A percentile compares a stretch with the other conserved stretches of the same genome.
phyloP scores from a whole-genome alignment of 2,888 invertebrate genomes.

The Xylocampa areola region DNA sequence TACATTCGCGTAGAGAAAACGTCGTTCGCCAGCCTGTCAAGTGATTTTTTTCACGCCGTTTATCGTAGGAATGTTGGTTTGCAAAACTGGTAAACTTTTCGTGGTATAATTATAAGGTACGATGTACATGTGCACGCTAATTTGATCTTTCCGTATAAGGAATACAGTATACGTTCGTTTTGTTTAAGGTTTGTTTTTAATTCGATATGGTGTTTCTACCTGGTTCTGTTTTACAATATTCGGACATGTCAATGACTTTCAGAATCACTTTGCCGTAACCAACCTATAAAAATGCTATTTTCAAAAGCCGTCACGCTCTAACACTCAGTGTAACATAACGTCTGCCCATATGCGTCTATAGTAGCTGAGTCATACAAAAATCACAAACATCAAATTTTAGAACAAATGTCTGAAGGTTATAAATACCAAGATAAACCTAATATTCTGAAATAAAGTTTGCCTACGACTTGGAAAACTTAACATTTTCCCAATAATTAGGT shows the following conservation, averaged over 20 bases:
- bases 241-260: constrained; percentile 3
- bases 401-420: too few species aligned
- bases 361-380: too few species aligned
- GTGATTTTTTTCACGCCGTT: constrained; percentile 50
- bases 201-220: constrained; percentile 16
- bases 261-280: neutral
- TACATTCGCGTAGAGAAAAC: constrained; percentile 61
- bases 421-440: too few species aligned
- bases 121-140: constrained; percentile 32
- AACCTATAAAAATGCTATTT: neutral
- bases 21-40: constrained; percentile 56
- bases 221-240: constrained; percentile 10
- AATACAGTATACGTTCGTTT: constrained; percentile 28
- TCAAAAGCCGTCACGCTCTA: too few species aligned
- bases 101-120: constrained; percentile 32
- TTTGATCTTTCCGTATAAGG: constrained; percentile 36
- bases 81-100: constrained; percentile 43
- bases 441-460: too few species aligned
- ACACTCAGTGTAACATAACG: neutral
- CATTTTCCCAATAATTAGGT: too few species aligned
- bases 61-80: constrained; percentile 54
- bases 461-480: too few species aligned
- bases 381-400: too few species aligned
- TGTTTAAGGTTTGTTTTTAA: constrained; percentile 28
- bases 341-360: neutral